Evolutionary conservation across 2,888 invertebrate species (phyloP), one percentile per base, ranked within the genome.

Genomic region (Drosophila limbata): DNA sequence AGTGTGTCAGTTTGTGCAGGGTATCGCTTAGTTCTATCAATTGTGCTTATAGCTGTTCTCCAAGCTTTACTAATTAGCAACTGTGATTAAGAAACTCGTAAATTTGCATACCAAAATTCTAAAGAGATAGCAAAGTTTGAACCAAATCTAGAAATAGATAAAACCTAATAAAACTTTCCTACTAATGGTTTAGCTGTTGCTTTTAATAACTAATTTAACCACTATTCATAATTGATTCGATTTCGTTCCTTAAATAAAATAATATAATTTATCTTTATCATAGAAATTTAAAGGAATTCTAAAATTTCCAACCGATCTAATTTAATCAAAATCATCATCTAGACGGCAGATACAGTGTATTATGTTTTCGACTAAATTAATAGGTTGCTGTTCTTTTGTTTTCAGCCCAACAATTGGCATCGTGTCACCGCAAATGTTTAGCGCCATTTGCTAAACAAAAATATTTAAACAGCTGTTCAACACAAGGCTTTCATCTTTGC

Each of bases 401-500:
- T 35, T 13, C 37, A 42, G 25, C 25, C 48, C 44, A 52, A 25
- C 19, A 39, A 33, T 55, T 57, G 59, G 25, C 60, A 53, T 52
- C 51, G 61, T 53, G 56, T 63, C 61, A 52, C 39, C 57, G 55
- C 55, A 44, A 71, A 50, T 67, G 15, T 40, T 61, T 71, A 63
- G 73, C 73, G 84, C 74, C 74, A 69, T 70, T 80, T 75, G 65
- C 40, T 37, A 59, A 48, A 48, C 48, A 52, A 70, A 69, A 72
- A 51, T 76, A 70, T 78, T 82, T 67, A 53, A 82, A 73, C 78
- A 84, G 68, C 74, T 79, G 84, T 56, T 47, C 52, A 33, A 31
- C 33, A 75, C 47, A 55, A 56, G 61, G 52, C 64, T 69, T 81
- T 66, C 52, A 66, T 40, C 60, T 69, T 56, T 72, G 50, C 63